These are phyloP conservation scores for Zoroaster sp. DNA, from an alignment of 53 echinoderm and acorn worm species.

Conservation along the genomic window DNA sequence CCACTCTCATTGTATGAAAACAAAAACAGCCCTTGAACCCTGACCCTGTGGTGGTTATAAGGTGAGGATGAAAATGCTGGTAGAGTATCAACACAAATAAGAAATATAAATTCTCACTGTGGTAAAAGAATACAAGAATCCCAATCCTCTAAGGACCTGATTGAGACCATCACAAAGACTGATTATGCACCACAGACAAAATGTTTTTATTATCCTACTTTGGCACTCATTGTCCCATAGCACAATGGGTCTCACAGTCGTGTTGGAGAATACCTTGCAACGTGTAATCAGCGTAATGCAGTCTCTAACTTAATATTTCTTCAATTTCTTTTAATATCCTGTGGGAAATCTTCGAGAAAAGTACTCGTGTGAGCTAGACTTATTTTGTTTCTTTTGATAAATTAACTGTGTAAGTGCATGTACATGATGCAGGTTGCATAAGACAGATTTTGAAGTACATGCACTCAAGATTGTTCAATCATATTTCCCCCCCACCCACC, in stretches of 20 bases:
- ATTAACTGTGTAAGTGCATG: no score
- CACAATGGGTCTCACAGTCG: background rate
- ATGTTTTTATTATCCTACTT: conserved; percentile 1
- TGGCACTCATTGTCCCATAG: background rate
- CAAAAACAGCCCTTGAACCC: no score
- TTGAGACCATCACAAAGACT: background rate
- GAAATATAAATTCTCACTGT: background rate
- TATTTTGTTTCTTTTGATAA: background rate
- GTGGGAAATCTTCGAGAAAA: conserved; percentile 20
- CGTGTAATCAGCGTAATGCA: conserved; percentile 44
- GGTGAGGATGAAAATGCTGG: no score
- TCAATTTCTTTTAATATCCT: background rate
- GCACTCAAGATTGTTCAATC: no score
- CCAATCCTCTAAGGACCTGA: background rate
- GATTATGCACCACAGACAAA: background rate
- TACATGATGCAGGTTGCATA: no score
- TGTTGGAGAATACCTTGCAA: background rate
- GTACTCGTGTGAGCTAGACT: background rate
- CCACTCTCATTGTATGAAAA: no score
- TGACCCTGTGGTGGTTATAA: no score
- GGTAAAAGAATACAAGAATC: background rate
- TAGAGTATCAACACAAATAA: no score
- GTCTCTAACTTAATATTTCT: conserved; percentile 30
- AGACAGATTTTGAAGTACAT: no score
- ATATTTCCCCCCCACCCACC: no score